These are phyloP conservation scores for Coendou prehensilis DNA, from an alignment of 2,797 vertebrate species.

Conservation along the genomic window DNA sequence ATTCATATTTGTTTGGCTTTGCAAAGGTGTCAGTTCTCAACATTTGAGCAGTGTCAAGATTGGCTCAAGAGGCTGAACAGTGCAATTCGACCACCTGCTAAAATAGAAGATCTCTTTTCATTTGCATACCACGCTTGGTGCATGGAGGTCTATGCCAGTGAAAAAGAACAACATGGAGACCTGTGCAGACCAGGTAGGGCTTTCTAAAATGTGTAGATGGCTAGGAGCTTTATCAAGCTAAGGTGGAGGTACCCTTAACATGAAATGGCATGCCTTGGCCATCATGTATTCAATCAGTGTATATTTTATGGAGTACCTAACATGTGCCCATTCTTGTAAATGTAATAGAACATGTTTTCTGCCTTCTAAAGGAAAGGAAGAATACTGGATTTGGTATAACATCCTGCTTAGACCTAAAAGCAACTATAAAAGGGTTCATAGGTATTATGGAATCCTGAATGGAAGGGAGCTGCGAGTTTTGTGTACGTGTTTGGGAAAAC, in stretches of 20 bases:
- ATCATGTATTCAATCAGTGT: neutral
- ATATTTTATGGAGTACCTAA: neutral
- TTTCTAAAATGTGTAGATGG: neutral
- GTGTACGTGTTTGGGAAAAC: neutral
- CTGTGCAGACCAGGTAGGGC: conserved; percentile 95
- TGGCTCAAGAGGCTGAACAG: conserved; percentile 96
- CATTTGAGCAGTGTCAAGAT: conserved; percentile 98
- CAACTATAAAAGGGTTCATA: neutral
- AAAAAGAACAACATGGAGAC: conserved; percentile 97
- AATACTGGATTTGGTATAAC: neutral
- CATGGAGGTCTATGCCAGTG: conserved; percentile 96
- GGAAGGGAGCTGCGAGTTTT: conserved; percentile 20
- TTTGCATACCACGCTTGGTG: conserved; percentile 99
- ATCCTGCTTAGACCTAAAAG: conserved; percentile 2
- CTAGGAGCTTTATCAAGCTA: neutral
- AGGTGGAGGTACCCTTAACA: neutral
- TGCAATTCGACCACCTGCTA: conserved; percentile 93
- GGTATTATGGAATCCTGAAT: neutral
- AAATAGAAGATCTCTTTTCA: conserved; percentile 97
- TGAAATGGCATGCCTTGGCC: neutral
- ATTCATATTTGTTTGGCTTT: conserved; percentile 79
- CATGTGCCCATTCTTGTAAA: neutral
- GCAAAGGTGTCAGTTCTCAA: conserved; percentile 97
- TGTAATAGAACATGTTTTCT: conserved; percentile 11
- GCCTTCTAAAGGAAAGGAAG: neutral